A percentile compares a stretch with the other conserved stretches of the same genome.
Conservation (phyloP, 1,140 invertebrate species). For the Leptopilina boulardi region DNA sequence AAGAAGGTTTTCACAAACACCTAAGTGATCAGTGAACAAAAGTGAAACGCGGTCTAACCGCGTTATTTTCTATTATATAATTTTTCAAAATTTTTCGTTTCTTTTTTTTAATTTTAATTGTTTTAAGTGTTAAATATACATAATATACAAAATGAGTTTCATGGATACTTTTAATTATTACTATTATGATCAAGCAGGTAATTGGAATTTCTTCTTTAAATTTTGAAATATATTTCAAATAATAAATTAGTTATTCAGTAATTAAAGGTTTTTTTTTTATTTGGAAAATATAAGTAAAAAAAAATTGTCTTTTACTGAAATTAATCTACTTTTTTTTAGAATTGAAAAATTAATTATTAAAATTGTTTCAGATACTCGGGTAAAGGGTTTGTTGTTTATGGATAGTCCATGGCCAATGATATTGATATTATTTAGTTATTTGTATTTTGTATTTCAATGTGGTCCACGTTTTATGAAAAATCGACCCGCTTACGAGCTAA, state of each 20-base stretch:
- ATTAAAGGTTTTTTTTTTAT: too few relatives aligned
- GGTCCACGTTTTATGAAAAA: conserved; percentile 80
- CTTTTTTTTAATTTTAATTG: too few relatives aligned
- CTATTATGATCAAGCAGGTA: conserved; percentile 42
- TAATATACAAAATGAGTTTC: conserved; percentile 18
- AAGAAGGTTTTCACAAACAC: background rate
- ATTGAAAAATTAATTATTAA: background rate
- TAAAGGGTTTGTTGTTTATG: conserved; percentile 78
- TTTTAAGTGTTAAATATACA: background rate
- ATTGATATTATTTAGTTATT: conserved; percentile 72
- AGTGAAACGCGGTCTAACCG: conserved; percentile 16
- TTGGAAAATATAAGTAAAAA: too few relatives aligned
- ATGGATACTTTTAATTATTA: conserved; percentile 37
- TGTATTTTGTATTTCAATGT: conserved; percentile 74
- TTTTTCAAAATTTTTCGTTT: conserved; percentile 6
- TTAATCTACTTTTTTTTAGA: background rate
- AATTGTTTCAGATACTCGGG: conserved; percentile 72
- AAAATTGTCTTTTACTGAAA: too few relatives aligned
- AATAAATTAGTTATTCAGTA: too few relatives aligned
- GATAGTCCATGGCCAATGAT: conserved; percentile 75
- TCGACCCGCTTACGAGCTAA: conserved; percentile 77
- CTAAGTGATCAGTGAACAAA: conserved; percentile 5
- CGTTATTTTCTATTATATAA: background rate
- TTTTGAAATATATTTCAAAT: too few relatives aligned
- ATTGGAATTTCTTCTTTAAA: conserved; percentile 12